Evolutionary conservation across 2,888 invertebrate species (phyloP).

Genomic region (Parnassius orleans): DNA sequence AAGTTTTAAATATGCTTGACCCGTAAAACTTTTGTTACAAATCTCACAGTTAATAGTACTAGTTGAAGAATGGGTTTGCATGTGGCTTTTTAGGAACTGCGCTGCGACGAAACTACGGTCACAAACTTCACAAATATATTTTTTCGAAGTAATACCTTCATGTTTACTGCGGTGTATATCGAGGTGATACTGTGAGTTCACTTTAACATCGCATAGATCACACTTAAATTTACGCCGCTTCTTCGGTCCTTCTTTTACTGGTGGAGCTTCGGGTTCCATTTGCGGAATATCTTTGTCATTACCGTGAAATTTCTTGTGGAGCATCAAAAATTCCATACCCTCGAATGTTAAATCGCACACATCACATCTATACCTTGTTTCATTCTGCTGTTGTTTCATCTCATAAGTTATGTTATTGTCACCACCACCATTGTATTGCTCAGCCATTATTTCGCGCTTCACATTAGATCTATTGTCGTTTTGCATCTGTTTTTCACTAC

Average conservation of each 20-base stretch:
- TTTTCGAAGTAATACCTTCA: constrained; percentile 66
- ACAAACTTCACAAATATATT: constrained; percentile 70
- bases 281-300: constrained; percentile 65
- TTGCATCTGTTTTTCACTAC: constrained; percentile 58
- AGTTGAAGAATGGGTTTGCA: constrained; percentile 70
- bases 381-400: constrained; percentile 56
- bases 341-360: constrained; percentile 72
- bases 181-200: constrained; percentile 72
- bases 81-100: constrained; percentile 73
- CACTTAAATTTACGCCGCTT: constrained; percentile 72
- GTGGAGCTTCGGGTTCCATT: constrained; percentile 55
- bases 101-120: constrained; percentile 73
- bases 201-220: constrained; percentile 74
- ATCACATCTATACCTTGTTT: constrained; percentile 63
- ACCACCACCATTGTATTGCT: constrained; percentile 58
- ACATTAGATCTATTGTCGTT: constrained; percentile 54
- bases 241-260: constrained; percentile 58
- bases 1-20: constrained; percentile 71
- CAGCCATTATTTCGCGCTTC: constrained; percentile 75
- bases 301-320: constrained; percentile 74
- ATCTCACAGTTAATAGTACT: constrained; percentile 75
- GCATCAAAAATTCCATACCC: constrained; percentile 67
- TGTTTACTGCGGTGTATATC: constrained; percentile 75
- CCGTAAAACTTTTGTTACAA: constrained; percentile 69
- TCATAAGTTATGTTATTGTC: constrained; percentile 60